Evolutionary conservation across 2,797 vertebrate species (phyloP), one percentile per base, ranked within the genome.

Genomic region (Simalia tracyae): DNA sequence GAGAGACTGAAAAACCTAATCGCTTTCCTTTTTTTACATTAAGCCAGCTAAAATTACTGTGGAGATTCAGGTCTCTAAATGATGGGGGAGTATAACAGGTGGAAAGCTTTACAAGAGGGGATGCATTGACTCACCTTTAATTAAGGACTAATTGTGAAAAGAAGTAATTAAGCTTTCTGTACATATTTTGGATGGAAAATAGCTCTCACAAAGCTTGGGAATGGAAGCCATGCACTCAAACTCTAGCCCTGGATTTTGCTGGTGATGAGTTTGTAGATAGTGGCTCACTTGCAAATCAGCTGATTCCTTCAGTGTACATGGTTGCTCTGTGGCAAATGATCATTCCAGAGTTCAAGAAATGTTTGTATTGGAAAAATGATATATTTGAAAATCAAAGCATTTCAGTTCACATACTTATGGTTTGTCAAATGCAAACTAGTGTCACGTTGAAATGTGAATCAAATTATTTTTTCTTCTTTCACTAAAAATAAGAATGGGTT

Each of bases 41-140:
- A 86, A 56, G 10, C 2, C 2, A 26, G n/a, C 28, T 87, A 81
- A 89, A 93, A 86, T 64, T 89, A 76, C 46, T 64, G 63, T 87
- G 54, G 9, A 59, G 24, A 42, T 59, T 5, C 68, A 63, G 24
- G 17, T 24, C 91, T 61, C 59, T 76, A 91, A 91, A 89, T 86
- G 56, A 89, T 50, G 42, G 24, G 84, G 90, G 59, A 57, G 5
- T 63, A 54, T 31, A 89, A 89, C 56, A 87, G 86, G 42, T 61
- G 66, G 64, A 81, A 61, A 26, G 11, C 36, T 87, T 46, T 57
- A 56, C 26, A 46, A 46, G 50, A 86, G 59, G 26, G 24, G 24
- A 64, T 81, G 50, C 81, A 86, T 86, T 87, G 57, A 57, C 63
- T 89, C 87, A 89, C 57, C 59, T 93, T 60, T 91, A 91, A 93